Percentiles rank a stretch among this genome's conserved stretches.
These are phyloP conservation scores for Hyaena hyaena DNA, from an alignment of 2,113 vertebrate species.

Conservation along the genomic window DNA sequence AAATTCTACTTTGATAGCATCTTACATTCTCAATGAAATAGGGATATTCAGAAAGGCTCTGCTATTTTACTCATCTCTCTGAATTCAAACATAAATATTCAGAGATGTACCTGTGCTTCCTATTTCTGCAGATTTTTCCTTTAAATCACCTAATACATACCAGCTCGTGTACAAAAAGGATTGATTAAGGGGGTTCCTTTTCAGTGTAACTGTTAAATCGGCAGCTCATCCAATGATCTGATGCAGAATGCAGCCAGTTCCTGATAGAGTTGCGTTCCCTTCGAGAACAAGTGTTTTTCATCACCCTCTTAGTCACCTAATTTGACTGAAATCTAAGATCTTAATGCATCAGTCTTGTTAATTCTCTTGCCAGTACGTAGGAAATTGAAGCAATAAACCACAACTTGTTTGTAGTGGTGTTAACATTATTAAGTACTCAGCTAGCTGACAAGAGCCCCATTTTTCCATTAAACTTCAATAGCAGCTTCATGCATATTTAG, in stretches of 20 bases:
- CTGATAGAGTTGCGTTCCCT: constrained; percentile 83
- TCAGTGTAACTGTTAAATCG: constrained; percentile 83
- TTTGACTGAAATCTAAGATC: constrained; percentile 88
- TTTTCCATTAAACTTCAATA: constrained; percentile 86
- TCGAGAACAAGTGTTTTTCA: constrained; percentile 83
- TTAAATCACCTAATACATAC: constrained; percentile 80
- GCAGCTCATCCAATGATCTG: constrained; percentile 82
- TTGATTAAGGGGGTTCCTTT: constrained; percentile 82
- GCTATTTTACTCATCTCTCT: not conserved
- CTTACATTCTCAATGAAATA: constrained; percentile 42
- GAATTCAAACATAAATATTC: constrained; percentile 58
- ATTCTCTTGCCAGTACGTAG: constrained; percentile 86
- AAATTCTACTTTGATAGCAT: not conserved
- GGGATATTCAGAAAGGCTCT: constrained; percentile 4
- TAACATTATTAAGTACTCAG: constrained; percentile 85
- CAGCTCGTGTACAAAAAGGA: constrained; percentile 75
- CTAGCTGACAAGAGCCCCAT: constrained; percentile 82
- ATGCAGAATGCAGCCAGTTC: constrained; percentile 82
- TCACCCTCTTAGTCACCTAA: constrained; percentile 86
- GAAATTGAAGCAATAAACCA: constrained; percentile 89
- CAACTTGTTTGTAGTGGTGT: constrained; percentile 87
- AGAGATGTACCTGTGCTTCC: not conserved
- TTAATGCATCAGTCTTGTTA: constrained; percentile 86
- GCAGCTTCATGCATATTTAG: constrained; percentile 81
- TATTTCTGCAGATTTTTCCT: constrained; percentile 76